These are phyloP conservation scores for Periophthalmus modestus DNA, from an alignment of 2,113 vertebrate genomes.

Conservation along the genomic window DNA sequence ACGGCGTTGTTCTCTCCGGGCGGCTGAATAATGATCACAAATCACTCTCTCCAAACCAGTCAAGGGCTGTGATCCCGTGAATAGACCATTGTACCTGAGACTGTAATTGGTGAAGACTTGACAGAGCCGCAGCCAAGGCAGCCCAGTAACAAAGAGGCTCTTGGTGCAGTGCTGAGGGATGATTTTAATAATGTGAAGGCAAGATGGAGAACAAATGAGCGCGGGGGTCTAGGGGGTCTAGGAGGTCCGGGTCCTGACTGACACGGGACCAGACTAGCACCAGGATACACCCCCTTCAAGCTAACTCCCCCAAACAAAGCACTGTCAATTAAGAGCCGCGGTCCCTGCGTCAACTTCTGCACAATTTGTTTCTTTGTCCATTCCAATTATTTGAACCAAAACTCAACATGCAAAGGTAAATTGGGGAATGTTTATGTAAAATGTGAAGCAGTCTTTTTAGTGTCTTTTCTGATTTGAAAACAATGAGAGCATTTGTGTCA, in stretches of 20 bases:
- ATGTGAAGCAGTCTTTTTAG: slow-evolving; percentile 18
- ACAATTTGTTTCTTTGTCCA: slow-evolving; percentile 67
- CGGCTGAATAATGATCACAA: slow-evolving; percentile 99
- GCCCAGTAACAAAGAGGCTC: slow-evolving; percentile 97
- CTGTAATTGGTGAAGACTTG: slow-evolving; percentile 99
- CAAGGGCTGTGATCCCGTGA: slow-evolving; percentile 98
- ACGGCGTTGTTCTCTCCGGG: slow-evolving; percentile 91
- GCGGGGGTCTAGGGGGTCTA: slow-evolving; percentile 89
- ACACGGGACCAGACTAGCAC: slow-evolving; percentile 91
- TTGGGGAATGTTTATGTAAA: slow-evolving; percentile 61
- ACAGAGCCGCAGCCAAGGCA: slow-evolving; percentile 94
- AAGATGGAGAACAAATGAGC: slow-evolving; percentile 94
- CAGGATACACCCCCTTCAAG: slow-evolving; percentile 80
- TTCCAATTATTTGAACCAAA: slow-evolving; percentile 74
- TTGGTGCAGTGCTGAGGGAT: slow-evolving; percentile 95
- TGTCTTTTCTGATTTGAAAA: slow-evolving; percentile 24
- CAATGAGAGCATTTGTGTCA: slow-evolving; percentile 7
- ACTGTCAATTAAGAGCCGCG: slow-evolving; percentile 78
- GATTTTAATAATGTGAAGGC: slow-evolving; percentile 99
- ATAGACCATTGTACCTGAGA: slow-evolving; percentile 98
- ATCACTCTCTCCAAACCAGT: slow-evolving; percentile 96
- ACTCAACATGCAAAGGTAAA: slow-evolving; percentile 61
- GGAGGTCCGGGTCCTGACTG: slow-evolving; percentile 95
- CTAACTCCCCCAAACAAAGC: slow-evolving; percentile 69
- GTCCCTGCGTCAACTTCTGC: slow-evolving; percentile 68